These are phyloP conservation scores for Drosophila lutescens DNA, from an alignment of 2,888 invertebrate genomes.

Conservation along the genomic window DNA sequence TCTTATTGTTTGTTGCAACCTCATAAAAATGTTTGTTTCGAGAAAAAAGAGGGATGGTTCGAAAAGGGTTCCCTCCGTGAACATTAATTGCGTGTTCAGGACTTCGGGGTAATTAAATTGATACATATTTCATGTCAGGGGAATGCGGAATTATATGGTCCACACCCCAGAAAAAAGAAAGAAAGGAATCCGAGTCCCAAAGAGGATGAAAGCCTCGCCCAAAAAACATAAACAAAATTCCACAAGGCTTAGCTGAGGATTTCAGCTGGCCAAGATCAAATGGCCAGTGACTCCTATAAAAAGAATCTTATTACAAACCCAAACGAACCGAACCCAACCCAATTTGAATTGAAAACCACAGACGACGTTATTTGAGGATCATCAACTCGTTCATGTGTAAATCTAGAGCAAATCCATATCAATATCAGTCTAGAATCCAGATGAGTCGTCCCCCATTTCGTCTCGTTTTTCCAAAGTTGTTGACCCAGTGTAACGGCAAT, in stretches of 20 bases:
- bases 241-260: slow-evolving; percentile 13
- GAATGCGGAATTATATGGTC: slow-evolving; percentile 36
- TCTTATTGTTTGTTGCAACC: slow-evolving; percentile 16
- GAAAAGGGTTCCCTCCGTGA: slow-evolving; percentile 17
- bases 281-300: slow-evolving; percentile 7
- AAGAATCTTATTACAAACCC: slow-evolving; percentile 14
- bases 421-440: slow-evolving; percentile 40
- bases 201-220: slow-evolving; percentile 12
- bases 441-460: neutral
- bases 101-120: slow-evolving; percentile 67
- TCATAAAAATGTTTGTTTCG: slow-evolving; percentile 18
- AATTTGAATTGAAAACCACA: slow-evolving; percentile 57
- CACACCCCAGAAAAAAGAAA: slow-evolving; percentile 31
- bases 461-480: slow-evolving; percentile 44
- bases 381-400: slow-evolving; percentile 48
- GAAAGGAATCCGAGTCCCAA: slow-evolving; percentile 1
- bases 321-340: slow-evolving; percentile 6
- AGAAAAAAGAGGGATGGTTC: slow-evolving; percentile 35
- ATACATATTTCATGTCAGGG: slow-evolving; percentile 50
- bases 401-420: slow-evolving; percentile 63
- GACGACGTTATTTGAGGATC: slow-evolving; percentile 59
- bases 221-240: slow-evolving; percentile 33
- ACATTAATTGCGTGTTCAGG: slow-evolving; percentile 71
- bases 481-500: slow-evolving; percentile 66
- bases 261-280: slow-evolving; percentile 15